Evolutionary conservation across 2,888 invertebrate genomes (phyloP).

Genomic region (Brachyptera putata): DNA sequence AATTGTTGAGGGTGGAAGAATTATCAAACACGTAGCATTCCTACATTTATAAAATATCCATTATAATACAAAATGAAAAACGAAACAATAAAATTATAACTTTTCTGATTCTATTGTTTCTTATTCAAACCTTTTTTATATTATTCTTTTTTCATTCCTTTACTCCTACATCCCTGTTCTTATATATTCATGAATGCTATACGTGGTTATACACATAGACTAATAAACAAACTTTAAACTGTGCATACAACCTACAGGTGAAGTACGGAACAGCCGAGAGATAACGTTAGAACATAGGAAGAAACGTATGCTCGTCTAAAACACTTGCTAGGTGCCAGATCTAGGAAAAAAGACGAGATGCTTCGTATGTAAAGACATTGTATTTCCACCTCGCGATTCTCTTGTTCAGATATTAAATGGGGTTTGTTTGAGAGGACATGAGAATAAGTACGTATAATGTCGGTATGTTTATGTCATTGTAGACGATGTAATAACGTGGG

Average conservation of each 20-base stretch:
- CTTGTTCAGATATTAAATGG: not conserved
- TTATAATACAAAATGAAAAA: too few relatives aligned
- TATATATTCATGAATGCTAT: slow-evolving; percentile 8
- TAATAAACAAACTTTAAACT: not conserved
- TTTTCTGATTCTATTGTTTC: slow-evolving; percentile 28
- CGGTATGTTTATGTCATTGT: too few relatives aligned
- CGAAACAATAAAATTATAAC: slow-evolving; percentile 28
- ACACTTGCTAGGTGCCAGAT: slow-evolving; percentile 9
- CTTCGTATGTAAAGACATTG: not conserved
- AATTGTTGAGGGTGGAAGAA: not conserved
- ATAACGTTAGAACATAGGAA: not conserved
- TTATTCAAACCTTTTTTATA: slow-evolving; percentile 20
- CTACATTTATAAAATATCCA: too few relatives aligned
- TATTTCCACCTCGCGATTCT: not conserved
- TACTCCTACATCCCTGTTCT: slow-evolving; percentile 17
- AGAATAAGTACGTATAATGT: too few relatives aligned
- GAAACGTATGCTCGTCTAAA: too few relatives aligned
- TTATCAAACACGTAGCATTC: too few relatives aligned
- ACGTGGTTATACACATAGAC: not conserved
- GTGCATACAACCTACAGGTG: not conserved
- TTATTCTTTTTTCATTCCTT: not conserved
- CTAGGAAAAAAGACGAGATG: slow-evolving; percentile 11
- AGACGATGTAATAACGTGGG: too few relatives aligned
- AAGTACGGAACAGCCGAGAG: not conserved
- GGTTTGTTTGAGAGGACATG: not conserved